phyloP scores from a whole-genome alignment of 2,888 invertebrate species.

The Morpho achilles region DNA sequence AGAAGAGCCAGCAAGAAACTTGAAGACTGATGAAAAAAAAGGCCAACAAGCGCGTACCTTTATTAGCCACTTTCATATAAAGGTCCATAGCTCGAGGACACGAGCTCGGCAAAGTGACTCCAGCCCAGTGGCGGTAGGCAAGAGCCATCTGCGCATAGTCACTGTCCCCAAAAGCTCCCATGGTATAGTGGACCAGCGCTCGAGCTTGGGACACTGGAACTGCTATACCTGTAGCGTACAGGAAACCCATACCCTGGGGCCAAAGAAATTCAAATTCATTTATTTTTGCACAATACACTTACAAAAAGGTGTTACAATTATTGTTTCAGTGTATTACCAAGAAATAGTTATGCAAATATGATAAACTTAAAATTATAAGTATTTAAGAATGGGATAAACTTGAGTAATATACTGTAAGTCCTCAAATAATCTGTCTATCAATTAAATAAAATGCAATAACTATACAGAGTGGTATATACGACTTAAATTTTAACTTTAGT shows the following conservation, averaged over 20 bases:
- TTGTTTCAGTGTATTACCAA: no score
- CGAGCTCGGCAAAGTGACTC: conserved; percentile 91
- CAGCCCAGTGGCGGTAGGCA: conserved; percentile 96
- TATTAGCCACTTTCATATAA: conserved; percentile 94
- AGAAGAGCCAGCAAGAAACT: no score
- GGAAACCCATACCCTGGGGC: conserved; percentile 89
- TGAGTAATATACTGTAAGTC: conserved; percentile 10
- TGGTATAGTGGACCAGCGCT: conserved; percentile 94
- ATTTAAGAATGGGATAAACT: no score
- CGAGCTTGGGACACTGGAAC: conserved; percentile 93
- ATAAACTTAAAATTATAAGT: no score
- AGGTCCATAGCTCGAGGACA: conserved; percentile 95
- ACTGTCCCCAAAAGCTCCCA: conserved; percentile 94
- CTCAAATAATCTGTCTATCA: no score
- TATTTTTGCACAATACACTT: no score
- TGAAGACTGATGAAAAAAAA: no score
- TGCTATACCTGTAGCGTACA: conserved; percentile 91
- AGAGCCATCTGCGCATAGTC: conserved; percentile 97
- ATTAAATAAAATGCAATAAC: no score
- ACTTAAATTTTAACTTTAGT: no score
- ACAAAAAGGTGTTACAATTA: no score
- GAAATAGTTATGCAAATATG: no score
- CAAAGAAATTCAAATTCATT: background rate
- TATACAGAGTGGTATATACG: no score
- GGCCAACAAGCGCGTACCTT: conserved; percentile 74